Evolutionary conservation across 2,797 vertebrate genomes (phyloP).

Genomic region (Kryptopterus vitreolus): DNA sequence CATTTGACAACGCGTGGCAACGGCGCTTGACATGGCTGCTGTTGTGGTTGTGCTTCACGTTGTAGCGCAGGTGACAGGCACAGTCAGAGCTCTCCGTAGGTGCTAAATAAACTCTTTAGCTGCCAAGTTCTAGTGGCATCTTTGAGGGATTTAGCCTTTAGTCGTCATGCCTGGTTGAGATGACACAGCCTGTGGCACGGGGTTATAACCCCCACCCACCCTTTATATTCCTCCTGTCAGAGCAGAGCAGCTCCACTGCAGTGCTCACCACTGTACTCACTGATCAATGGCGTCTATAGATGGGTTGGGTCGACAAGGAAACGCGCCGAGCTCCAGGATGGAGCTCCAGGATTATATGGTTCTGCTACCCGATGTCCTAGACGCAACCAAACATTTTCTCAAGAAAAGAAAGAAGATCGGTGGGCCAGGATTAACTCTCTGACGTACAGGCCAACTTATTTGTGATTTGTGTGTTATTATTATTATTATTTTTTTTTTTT

Average conservation of each 20-base stretch:
- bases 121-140: neutral
- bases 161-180: slow-evolving; percentile 16
- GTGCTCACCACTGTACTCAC: neutral
- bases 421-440: too few relatives aligned
- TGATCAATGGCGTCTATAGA: slow-evolving; percentile 5
- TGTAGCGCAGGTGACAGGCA: neutral
- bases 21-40: neutral
- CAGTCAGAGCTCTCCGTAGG: neutral
- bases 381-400: neutral
- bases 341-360: too few relatives aligned
- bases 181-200: slow-evolving; percentile 9
- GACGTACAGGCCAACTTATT: too few relatives aligned
- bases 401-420: too few relatives aligned
- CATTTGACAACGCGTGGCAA: neutral
- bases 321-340: neutral
- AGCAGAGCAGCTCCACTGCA: slow-evolving; percentile 21
- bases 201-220: neutral
- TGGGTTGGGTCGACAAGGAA: neutral
- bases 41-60: neutral
- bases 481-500: too few relatives aligned
- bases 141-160: neutral
- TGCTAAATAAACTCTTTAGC: slow-evolving; percentile 1
- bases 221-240: slow-evolving; percentile 1
- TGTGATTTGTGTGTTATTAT: too few relatives aligned
- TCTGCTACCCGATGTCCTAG: neutral